Percentiles rank a stretch among this genome's conserved stretches.
These are phyloP conservation scores for Leptopilina boulardi DNA, from an alignment of 1,140 invertebrate genomes.

Conservation along the genomic window DNA sequence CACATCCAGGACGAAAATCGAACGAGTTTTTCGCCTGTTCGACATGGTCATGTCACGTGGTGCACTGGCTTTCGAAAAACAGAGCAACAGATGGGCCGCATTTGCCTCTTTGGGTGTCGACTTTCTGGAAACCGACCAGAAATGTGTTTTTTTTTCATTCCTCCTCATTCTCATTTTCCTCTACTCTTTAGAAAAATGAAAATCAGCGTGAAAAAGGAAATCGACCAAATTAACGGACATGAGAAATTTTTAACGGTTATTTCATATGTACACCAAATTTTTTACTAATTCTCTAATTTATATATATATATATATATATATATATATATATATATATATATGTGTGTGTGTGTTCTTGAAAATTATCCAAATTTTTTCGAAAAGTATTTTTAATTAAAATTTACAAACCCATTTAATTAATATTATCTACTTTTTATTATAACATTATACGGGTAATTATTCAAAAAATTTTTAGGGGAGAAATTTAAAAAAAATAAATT, in stretches of 20 bases:
- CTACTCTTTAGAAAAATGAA: not conserved
- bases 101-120: slow-evolving; percentile 31
- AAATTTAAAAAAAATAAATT: too few relatives aligned
- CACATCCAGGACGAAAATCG: not conserved
- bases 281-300: too few relatives aligned
- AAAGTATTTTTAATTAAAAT: too few relatives aligned
- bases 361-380: too few relatives aligned
- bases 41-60: slow-evolving; percentile 6
- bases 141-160: not conserved
- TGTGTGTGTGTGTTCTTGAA: too few relatives aligned
- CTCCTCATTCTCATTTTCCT: not conserved
- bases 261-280: not conserved
- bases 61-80: slow-evolving; percentile 29
- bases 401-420: too few relatives aligned
- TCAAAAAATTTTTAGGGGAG: too few relatives aligned
- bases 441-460: too few relatives aligned
- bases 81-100: slow-evolving; percentile 22
- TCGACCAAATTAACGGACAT: not conserved
- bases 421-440: too few relatives aligned
- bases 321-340: too few relatives aligned
- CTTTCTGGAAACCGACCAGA: slow-evolving; percentile 12
- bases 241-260: slow-evolving; percentile 6
- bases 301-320: too few relatives aligned
- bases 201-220: slow-evolving; percentile 15
- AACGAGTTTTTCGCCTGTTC: not conserved